Evolutionary conservation across 2,888 invertebrate genomes (phyloP), one percentile per base, ranked within the genome.

Genomic region (Microctonus aethiopoides): DNA sequence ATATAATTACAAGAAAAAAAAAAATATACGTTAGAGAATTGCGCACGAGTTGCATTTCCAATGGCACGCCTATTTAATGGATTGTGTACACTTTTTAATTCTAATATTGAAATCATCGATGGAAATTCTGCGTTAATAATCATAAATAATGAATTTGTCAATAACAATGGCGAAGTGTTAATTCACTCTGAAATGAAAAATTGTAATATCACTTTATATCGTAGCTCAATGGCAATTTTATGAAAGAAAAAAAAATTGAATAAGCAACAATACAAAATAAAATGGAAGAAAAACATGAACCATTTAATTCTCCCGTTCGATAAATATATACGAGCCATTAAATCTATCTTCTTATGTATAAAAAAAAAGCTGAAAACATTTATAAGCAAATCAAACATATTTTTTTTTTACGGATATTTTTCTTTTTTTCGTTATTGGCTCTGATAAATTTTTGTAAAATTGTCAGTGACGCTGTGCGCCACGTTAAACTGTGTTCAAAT

Each of bases 401-500:
- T n/a, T n/a, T n/a, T n/a, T n/a, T n/a, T n/a, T n/a, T n/a, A n/a
- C n/a, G n/a, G n/a, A n/a, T n/a, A 46, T 46, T 46, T 16, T 20
- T 46, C 6, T 46, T 46, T 1, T 46, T 16, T 46, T 16, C 0
- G 16, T 32, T 34, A 62, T 56, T 24, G 22, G 46, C 67, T 70
- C 46, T 62, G 67, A 7, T 16, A 7, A 51, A 74, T 32, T 61
- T 78, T 77, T 80, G 77, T 82, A 80, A 81, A 83, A 81, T 84
- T 80, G 81, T 80, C 81, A 80, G 77, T 80, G 79, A 78, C 69
- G 78, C 80, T 82, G 79, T 78, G 79, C 81, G 82, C 84, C 86
- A 86, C 83, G 82, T 82, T 84, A 83, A 82, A 85, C 84, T 86
- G 86, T 86, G 86, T 86, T 86, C 86, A 85, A 83, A 82, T 80